Evolutionary conservation across 1,140 invertebrate genomes (phyloP), one percentile per base, ranked within the genome.

Genomic region (Homarus americanus): DNA sequence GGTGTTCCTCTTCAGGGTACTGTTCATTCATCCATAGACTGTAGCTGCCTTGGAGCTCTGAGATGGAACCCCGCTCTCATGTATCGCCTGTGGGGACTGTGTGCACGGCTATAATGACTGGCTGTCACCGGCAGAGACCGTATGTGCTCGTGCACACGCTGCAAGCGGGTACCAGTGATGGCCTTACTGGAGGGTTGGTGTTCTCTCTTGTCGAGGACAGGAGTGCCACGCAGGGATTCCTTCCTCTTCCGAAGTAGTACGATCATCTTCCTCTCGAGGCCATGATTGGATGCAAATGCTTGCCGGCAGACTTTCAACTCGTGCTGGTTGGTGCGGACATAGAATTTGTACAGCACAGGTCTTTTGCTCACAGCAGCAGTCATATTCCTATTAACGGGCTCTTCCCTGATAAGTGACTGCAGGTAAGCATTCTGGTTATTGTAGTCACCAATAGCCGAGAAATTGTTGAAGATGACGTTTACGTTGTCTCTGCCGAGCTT

Each of bases 341-440:
- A 34, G 75, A 34, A 78, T 24, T 20, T 72, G n/a, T 4, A 72
- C 24, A 34, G 38, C 38, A 78, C 32, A 38, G 38, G 75, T 40
- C 24, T 78, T 34, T 34, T 40, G 38, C 28, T 34, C 36, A 10
- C 41, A 34, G 5, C 41, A 79, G 3, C 1, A 28, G 20, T 49
- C 9, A 28, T 9, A 1, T n/a, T 79, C 41, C 41, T 79, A 17
- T 28, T 79, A 40, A 40, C 72, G 2, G 5, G 38, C 41, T 40
- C 76, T 40, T 49, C 41, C 41, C n/a, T n/a, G n/a, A 82, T 38
- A 82, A 58, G 58, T 28, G 24, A 28, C 53, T 32, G 28, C 32
- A 82, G 58, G 53, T 82, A 53, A 24, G 40, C 79, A 58, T 82
- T 58, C n/a, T 82, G 80, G 24, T 34, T 36, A 66, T 82, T n/a